Evolutionary conservation across 1,140 invertebrate species (phyloP).

Genomic region (Saccostrea glomerata): DNA sequence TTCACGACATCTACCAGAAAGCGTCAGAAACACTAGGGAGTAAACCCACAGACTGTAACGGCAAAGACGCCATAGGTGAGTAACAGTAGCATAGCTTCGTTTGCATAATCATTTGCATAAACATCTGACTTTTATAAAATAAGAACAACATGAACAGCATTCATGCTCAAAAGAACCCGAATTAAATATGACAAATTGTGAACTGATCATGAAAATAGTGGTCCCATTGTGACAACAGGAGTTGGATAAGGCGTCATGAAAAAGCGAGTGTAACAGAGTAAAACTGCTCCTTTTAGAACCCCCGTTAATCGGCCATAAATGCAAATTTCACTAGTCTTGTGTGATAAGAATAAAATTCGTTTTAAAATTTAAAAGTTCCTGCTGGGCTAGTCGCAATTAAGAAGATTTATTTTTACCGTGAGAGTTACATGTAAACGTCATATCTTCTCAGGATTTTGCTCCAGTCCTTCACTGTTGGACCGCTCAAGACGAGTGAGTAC

Average conservation of each 20-base stretch:
- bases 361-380: no score
- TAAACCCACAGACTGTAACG: conserved; percentile 56
- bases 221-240: no score
- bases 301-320: no score
- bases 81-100: not conserved
- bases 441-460: conserved; percentile 58
- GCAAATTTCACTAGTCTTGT: no score
- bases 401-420: no score
- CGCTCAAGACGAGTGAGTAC: conserved; percentile 63
- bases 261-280: no score
- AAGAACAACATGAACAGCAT: not conserved
- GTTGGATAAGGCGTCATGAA: not conserved
- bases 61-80: conserved; percentile 49
- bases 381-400: no score
- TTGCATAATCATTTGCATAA: no score
- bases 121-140: no score
- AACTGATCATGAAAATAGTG: not conserved
- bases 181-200: not conserved
- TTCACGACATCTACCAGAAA: conserved; percentile 47
- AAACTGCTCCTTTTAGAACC: no score
- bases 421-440: no score
- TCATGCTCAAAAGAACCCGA: not conserved
- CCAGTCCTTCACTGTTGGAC: conserved; percentile 58
- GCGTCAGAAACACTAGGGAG: conserved; percentile 49
- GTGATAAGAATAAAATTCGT: no score